A percentile compares a stretch with the other conserved stretches of the same genome.
Evolutionary conservation across 2,888 invertebrate species (phyloP).

Genomic region (Saturnia japonica): DNA sequence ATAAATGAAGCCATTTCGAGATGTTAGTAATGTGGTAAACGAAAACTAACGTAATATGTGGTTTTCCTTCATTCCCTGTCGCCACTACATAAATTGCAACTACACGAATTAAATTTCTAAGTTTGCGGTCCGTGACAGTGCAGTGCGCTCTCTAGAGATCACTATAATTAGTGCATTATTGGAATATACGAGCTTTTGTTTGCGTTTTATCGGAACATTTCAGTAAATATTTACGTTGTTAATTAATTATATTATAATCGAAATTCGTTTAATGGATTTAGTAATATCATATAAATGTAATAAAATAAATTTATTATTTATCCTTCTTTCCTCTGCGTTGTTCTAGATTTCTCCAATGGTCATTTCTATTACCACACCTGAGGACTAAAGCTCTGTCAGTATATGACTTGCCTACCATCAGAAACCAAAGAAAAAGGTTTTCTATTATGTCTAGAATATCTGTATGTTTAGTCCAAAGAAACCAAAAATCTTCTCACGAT

Average conservation of each 20-base stretch:
- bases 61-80: constrained; percentile 28
- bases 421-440: no score
- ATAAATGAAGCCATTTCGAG: background rate
- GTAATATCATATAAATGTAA: no score
- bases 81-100: constrained; percentile 44
- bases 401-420: no score
- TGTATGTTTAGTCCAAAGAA: no score
- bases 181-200: constrained; percentile 15
- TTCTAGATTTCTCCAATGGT: no score
- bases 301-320: no score
- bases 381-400: no score
- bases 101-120: constrained; percentile 42
- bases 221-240: background rate
- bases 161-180: constrained; percentile 17
- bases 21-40: background rate
- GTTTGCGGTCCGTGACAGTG: constrained; percentile 23
- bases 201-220: constrained; percentile 1
- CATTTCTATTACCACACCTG: no score
- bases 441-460: no score
- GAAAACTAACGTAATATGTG: constrained; percentile 9
- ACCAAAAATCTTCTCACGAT: no score
- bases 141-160: constrained; percentile 28
- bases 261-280: background rate
- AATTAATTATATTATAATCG: background rate
- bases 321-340: background rate